These are phyloP conservation scores for Netelia melanura DNA, from an alignment of 2,888 invertebrate genomes.

Conservation along the genomic window DNA sequence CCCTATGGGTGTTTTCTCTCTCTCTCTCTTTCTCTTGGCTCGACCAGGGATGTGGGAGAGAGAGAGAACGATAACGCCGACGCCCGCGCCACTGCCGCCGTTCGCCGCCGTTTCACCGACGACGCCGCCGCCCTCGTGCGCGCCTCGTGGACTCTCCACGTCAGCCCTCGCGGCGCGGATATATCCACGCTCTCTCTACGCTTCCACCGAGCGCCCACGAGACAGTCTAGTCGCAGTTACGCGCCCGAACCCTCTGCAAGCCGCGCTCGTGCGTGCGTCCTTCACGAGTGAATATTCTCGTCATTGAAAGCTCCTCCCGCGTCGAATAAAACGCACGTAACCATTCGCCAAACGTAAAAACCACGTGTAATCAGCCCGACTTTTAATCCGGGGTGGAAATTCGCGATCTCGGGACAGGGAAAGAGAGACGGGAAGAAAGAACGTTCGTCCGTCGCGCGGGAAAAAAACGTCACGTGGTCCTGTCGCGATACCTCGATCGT, in stretches of 20 bases:
- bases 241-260: slow-evolving; percentile 69
- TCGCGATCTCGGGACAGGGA: background rate
- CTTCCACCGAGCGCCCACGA: slow-evolving; percentile 60
- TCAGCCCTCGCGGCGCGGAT: slow-evolving; percentile 69
- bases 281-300: background rate
- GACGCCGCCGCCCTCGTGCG: slow-evolving; percentile 77
- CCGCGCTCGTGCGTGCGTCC: slow-evolving; percentile 53
- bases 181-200: slow-evolving; percentile 67
- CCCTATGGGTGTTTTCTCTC: slow-evolving; percentile 70
- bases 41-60: slow-evolving; percentile 40
- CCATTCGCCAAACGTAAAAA: background rate
- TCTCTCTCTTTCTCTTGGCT: slow-evolving; percentile 61
- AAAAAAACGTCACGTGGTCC: slow-evolving; percentile 54
- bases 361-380: background rate
- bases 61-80: slow-evolving; percentile 53
- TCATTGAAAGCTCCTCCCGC: slow-evolving; percentile 38
- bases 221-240: slow-evolving; percentile 72
- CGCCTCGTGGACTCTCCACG: slow-evolving; percentile 79
- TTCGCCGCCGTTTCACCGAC: slow-evolving; percentile 54
- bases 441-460: slow-evolving; percentile 23
- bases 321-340: background rate
- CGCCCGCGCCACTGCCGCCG: slow-evolving; percentile 64
- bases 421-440: slow-evolving; percentile 9
- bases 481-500: slow-evolving; percentile 3
- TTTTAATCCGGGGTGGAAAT: background rate